A percentile compares a stretch with the other conserved stretches of the same genome.
Evolutionary conservation across 2,113 vertebrate species (phyloP).

Genomic region (Atlantisia rogersi): DNA sequence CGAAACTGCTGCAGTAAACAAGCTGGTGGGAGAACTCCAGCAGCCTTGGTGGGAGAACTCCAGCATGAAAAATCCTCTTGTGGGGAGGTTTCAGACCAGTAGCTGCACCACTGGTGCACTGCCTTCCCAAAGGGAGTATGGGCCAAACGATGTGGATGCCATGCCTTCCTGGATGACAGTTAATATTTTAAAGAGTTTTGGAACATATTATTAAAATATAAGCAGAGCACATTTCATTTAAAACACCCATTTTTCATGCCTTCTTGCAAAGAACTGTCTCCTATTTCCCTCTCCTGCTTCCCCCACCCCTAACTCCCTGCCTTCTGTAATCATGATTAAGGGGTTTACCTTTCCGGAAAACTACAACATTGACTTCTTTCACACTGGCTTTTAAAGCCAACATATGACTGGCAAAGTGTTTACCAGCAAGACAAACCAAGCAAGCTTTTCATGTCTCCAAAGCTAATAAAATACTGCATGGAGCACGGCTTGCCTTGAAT

Average conservation of each 20-base stretch:
- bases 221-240: neutral
- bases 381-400: neutral
- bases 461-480: conserved; percentile 39
- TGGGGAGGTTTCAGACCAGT: neutral
- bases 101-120: neutral
- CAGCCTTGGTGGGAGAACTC: neutral
- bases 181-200: neutral
- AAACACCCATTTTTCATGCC: neutral
- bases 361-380: neutral
- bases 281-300: neutral
- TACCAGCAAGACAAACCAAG: conserved; percentile 16
- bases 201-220: neutral
- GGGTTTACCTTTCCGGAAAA: neutral
- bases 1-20: neutral
- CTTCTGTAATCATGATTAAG: neutral
- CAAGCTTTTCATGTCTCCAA: neutral
- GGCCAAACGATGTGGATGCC: neutral
- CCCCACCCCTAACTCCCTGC: neutral
- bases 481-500: neutral
- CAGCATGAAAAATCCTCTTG: neutral
- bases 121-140: neutral
- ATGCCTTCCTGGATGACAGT: neutral
- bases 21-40: neutral
- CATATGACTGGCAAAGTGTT: neutral
- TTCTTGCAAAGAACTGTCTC: neutral